A percentile compares a stretch with the other conserved stretches of the same genome.
Evolutionary conservation across 2,113 vertebrate species (phyloP).

Genomic region (human): DNA sequence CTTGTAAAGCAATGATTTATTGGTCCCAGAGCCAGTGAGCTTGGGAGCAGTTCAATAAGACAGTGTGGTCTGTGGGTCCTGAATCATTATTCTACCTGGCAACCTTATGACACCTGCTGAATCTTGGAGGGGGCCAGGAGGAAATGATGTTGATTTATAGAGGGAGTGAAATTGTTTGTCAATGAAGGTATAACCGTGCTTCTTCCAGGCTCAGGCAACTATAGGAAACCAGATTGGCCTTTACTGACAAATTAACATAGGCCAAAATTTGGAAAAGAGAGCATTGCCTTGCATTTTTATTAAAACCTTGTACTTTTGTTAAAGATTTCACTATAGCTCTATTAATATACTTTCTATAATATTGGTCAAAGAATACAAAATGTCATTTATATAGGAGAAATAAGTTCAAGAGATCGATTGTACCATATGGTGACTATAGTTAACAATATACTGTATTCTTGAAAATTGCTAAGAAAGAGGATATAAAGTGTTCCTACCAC

Average conservation of each 20-base stretch:
- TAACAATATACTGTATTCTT: background rate
- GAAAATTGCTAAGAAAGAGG: background rate
- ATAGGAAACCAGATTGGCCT: background rate
- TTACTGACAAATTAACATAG: background rate
- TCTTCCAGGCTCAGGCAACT: slow-evolving; percentile 5
- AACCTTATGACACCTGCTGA: slow-evolving; percentile 66
- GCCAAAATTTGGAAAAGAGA: background rate
- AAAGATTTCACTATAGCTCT: background rate
- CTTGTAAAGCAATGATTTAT: slow-evolving; percentile 64
- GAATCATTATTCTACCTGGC: slow-evolving; percentile 63
- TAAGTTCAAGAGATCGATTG: background rate
- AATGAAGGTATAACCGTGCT: slow-evolving; percentile 40
- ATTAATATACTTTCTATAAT: background rate
- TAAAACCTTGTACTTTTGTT: background rate
- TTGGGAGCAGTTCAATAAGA: slow-evolving; percentile 66
- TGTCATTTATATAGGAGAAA: background rate
- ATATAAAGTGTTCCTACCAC: background rate
- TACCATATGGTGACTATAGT: background rate
- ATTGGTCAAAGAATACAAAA: background rate
- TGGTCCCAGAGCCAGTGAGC: slow-evolving; percentile 40
- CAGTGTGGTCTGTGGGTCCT: slow-evolving; percentile 51
- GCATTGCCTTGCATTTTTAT: background rate
- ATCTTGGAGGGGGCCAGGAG: slow-evolving; percentile 55
- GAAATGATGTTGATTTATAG: slow-evolving; percentile 64
- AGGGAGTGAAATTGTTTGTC: slow-evolving; percentile 44